Percentiles rank a stretch among this genome's conserved stretches.
These are phyloP conservation scores for Urocolius indicus DNA, from an alignment of 2,113 vertebrate species.

Conservation along the genomic window DNA sequence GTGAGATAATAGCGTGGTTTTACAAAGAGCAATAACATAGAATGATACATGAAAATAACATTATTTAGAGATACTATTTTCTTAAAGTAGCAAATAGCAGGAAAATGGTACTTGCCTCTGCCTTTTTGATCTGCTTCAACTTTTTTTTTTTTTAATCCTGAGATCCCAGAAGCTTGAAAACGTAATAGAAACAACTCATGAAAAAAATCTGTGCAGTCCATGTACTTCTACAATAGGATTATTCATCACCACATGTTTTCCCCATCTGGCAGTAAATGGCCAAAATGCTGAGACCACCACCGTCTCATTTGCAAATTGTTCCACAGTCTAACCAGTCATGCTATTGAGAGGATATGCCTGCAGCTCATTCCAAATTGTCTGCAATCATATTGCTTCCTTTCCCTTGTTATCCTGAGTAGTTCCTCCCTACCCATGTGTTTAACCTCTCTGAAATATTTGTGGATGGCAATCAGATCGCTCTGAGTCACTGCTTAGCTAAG, in stretches of 20 bases:
- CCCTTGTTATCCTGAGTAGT: slow-evolving; percentile 46
- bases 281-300: neutral
- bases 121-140: neutral
- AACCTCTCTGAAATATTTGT: slow-evolving; percentile 50
- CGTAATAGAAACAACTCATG: neutral
- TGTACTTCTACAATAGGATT: slow-evolving; percentile 1
- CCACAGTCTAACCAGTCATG: neutral
- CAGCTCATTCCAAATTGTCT: slow-evolving; percentile 42
- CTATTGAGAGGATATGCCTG: slow-evolving; percentile 34
- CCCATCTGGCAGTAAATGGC: slow-evolving; percentile 26
- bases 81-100: neutral
- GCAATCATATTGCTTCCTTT: slow-evolving; percentile 66
- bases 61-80: neutral
- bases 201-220: neutral
- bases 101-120: neutral
- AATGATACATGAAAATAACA: neutral
- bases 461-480: slow-evolving; percentile 57
- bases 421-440: slow-evolving; percentile 50
- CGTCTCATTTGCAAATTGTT: neutral
- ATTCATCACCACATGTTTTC: slow-evolving; percentile 26
- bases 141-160: neutral
- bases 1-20: neutral
- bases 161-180: neutral
- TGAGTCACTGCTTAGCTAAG: slow-evolving; percentile 70
- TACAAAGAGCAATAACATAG: neutral